A percentile compares a stretch with the other conserved stretches of the same genome.
Conservation (phyloP, 2,888 invertebrate genomes). For the Horisme vitalbata region DNA sequence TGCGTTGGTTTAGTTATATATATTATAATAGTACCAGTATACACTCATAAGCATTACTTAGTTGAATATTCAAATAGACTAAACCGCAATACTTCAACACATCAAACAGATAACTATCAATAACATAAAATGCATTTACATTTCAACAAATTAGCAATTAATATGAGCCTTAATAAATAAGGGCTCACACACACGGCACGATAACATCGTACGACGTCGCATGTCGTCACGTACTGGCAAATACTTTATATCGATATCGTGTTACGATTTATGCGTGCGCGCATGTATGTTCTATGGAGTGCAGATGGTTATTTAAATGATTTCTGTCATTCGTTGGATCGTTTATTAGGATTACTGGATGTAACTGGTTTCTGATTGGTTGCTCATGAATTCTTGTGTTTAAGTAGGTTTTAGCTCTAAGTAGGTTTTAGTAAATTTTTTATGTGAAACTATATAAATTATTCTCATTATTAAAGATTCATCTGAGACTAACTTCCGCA, state of each 20-base stretch:
- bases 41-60: no score
- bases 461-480: no score
- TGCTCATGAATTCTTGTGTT: no score
- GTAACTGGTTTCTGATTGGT: no score
- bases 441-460: no score
- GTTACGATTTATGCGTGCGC: conserved; percentile 65
- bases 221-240: conserved; percentile 67
- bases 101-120: conserved; percentile 6
- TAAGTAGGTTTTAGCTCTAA: no score
- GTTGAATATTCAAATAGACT: conserved; percentile 5
- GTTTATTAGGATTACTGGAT: conserved; percentile 12
- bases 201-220: conserved; percentile 58
- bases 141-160: conserved; percentile 52
- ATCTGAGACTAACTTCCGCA: no score
- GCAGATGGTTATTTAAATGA: conserved; percentile 26
- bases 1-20: no score
- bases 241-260: conserved; percentile 70
- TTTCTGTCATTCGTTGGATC: conserved; percentile 25
- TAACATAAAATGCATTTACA: conserved; percentile 24
- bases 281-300: conserved; percentile 34
- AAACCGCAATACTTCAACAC: not conserved
- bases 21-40: no score
- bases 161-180: conserved; percentile 53
- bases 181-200: conserved; percentile 46
- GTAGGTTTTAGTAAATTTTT: no score